Evolutionary conservation across 2,888 invertebrate species (phyloP).

Genomic region (Drosophila suboccidentalis): DNA sequence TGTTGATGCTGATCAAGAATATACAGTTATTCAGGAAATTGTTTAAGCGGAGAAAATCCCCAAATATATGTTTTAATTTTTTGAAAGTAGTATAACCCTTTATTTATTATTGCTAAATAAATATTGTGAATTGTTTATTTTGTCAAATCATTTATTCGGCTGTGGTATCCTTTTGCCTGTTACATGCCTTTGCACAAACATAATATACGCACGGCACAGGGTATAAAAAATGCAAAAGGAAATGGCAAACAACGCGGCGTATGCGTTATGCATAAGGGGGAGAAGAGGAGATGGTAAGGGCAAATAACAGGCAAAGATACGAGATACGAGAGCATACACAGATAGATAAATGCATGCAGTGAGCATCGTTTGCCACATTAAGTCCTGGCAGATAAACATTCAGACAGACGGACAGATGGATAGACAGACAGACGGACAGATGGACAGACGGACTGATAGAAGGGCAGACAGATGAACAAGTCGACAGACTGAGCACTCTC

Average conservation of each 20-base stretch:
- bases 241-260: conserved; percentile 47
- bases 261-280: conserved; percentile 65
- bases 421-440: conserved; percentile 26
- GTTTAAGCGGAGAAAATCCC: too few relatives aligned
- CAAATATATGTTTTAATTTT: too few relatives aligned
- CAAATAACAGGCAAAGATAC: conserved; percentile 47
- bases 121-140: too few relatives aligned
- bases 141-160: too few relatives aligned
- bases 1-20: not conserved
- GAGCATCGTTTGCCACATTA: conserved; percentile 56
- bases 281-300: conserved; percentile 6
- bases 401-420: conserved; percentile 10
- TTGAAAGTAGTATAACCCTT: too few relatives aligned
- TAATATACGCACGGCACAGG: conserved; percentile 1
- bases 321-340: conserved; percentile 41
- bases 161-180: too few relatives aligned
- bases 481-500: not conserved
- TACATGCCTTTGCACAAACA: not conserved
- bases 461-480: not conserved
- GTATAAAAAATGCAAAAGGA: conserved; percentile 14
- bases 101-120: too few relatives aligned
- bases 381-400: conserved; percentile 42
- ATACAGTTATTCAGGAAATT: too few relatives aligned
- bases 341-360: conserved; percentile 50
- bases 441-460: conserved; percentile 17